Base-by-base conservation (phyloP, 1,140 invertebrate genomes). In the Diorhabda sublineata region DNA sequence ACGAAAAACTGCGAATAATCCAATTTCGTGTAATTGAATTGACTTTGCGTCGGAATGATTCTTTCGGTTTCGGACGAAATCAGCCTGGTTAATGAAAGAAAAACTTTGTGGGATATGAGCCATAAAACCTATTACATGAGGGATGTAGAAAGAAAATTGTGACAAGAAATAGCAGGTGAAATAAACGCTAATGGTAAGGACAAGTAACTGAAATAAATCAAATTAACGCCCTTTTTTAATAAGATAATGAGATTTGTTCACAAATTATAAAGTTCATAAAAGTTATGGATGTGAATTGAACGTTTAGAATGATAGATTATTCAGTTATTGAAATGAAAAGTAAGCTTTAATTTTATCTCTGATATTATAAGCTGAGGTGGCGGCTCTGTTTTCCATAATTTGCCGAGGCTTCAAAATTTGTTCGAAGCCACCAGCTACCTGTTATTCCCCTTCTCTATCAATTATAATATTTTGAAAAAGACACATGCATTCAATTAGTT, bases 381-480 rank as follows among this genome's bases (percentile, higher is more conserved):
- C 42, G 4, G n/a, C 11, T 62, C 61, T 61, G 3, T 69, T 68
- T 52, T 69, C 52, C 62, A 64, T 57, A 64, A 65, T 62, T 43
- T 57, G 4, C 42, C 3, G 47, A 8, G 6, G 47, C 6, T 52
- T n/a, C 6, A 3, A n/a, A 4, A 52, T 52, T 52, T 52, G 47
- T 3, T 52, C 47, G 4, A 52, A 52, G 2, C 6, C n/a, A 52
- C 47, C 6, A 3, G 47, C 47, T 52, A 52, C 47, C n/a, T 67
- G 58, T 59, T 61, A 11, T 58, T 61, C 60, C 52, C 65, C 69
- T 62, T 67, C 59, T 11, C 59, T 61, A 62, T 70, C 60, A 70
- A 67, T 70, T 60, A 67, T 65, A 47, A 67, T 67, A 58, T 67
- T 67, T n/a, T 67, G 66, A 43, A 67, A 67, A 42, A 67, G 58